Base-by-base conservation (phyloP, 2,113 vertebrate species). In the Myotis brandtii region DNA sequence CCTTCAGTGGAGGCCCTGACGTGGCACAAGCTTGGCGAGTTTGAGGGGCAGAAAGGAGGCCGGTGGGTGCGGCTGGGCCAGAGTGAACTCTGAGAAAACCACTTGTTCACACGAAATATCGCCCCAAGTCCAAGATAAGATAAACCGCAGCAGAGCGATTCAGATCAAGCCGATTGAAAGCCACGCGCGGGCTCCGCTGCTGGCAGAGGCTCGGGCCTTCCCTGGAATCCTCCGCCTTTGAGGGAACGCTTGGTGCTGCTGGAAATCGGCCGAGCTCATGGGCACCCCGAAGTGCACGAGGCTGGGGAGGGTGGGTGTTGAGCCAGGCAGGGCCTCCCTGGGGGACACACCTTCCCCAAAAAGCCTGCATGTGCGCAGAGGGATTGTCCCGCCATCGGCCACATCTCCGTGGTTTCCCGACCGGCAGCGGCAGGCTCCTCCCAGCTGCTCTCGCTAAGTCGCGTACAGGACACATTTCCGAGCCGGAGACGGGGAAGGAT, bases 401-500 rank as follows among this genome's bases (percentile, higher is more conserved):
- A 67, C 48, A 27, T 96, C 1, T 7, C 2, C 34, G 73, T 5
- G 94, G 84, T 56, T 76, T 84, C 73, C 86, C 72, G 69, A 40
- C 75, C 67, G 0, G 69, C 16, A 0, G 70, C 67, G 9, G 80
- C 64, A 4, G 91, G 90, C 87, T 91, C 46, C 66, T 10, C 85
- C 75, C 95, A 75, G 94, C 95, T 86, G 95, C 82, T 96, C 93
- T 73, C 70, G 43, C 93, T 27, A 95, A 98, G 94, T 86, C 27
- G 93, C 67, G 87, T 52, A 75, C 88, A 94, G 98, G 95, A 97
- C 96, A 56, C 96, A 96, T 98, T 98, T 98, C 98, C 98, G 97
- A 97, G 84, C 93, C 67, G 90, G 75, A 97, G 98, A 98, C 98
- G 98, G 98, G 98, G 98, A 98, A 98, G 97, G 97, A 96, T 96